Evolutionary conservation across 2,113 vertebrate species (phyloP), one percentile per base, ranked within the genome.

Genomic region (Rhea americana): DNA sequence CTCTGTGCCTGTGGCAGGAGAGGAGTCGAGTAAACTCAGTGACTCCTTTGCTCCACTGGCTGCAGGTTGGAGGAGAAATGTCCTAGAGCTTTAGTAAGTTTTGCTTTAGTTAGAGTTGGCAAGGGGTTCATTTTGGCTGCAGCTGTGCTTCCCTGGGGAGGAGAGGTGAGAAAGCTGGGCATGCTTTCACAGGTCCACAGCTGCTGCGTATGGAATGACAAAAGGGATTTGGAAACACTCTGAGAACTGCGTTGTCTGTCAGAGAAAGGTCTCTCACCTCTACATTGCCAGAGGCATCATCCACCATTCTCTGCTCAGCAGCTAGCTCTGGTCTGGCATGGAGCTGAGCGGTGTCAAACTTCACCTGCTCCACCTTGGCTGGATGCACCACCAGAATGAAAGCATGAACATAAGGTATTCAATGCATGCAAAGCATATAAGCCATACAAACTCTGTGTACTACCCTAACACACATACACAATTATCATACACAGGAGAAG

Each of bases 351-450:
- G 98, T 98, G 32, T 99, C 98, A 91, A 99, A 99, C 96, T 99
- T 99, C 43, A 97, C 97, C 82, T 98, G 98, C 30, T 99, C 98
- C 58, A 99, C 98, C 85, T 99, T 99, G 84, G 98, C 99, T 99
- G 95, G 1, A 26, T 2, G 62, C 1, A 18, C 35, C 89, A 81
- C 61, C 45, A 93, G 65, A 77, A 92, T 2, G 30, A 21, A 79
- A 30, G 16, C 35, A 78, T 67, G 51, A 68, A 30, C 14, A 37
- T 9, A 58, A 58, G 55, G 11, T 19, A 48, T 56, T 4, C 50
- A 43, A 88, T 94, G 87, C 87, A 32, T 62, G 71, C 35, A 63
- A 16, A 8, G 1, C 16, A 10, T 58, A 19, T 32, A 58, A 58
- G 51, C 2, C 39, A 39, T 16, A 43, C 7, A 18, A 76, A 55